Evolutionary conservation across 2,888 invertebrate species (phyloP), one percentile per base, ranked within the genome.

Genomic region (Epistrophe eligans): DNA sequence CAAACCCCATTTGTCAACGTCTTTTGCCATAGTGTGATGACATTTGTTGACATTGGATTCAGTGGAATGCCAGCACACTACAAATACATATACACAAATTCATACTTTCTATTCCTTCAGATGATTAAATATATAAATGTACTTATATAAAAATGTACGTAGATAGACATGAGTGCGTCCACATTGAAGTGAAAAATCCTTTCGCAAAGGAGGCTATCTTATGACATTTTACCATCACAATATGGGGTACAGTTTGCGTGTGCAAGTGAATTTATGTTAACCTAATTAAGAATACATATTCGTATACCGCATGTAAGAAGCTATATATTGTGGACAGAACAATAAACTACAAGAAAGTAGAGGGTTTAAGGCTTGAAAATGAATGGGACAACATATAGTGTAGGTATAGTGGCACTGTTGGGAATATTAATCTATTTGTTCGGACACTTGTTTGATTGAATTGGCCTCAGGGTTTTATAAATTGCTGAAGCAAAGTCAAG

Each of bases 241-340:
- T 24, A 24, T 32, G 55, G 57, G 57, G 32, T 24, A 24, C 35
- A 64, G 52, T 76, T 70, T 70, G 70, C 52, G 70, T 74, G 79
- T 79, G 74, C 71, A 58, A 66, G 71, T 79, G 84, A 84, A 84
- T 84, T 67, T 66, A 79, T 84, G 79, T 84, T 74, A 79, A 76
- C 64, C 79, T 79, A 84, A 84, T 84, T 84, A 84, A 66, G 79
- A 64, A 67, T 15, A 15, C 7, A 32, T 28, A 15, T 55, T 24
- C 5, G 5, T 24, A 4, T 13, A 40, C 11, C 15, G 4, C 15
- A 55, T 8, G 32, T 32, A 8, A n/a, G 55, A 9, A 55, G 4
- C 28, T 32, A 28, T 15, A 7, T 7, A 19, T 19, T 3, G 3
- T 24, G 24, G 1, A 24, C 24, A 1, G n/a, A n/a, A n/a, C n/a